A percentile compares a stretch with the other conserved stretches of the same genome.
These are phyloP conservation scores for Strongylocentrotus purpuratus DNA, from an alignment of 35 echinoderm and acorn worm genomes.

Conservation along the genomic window DNA sequence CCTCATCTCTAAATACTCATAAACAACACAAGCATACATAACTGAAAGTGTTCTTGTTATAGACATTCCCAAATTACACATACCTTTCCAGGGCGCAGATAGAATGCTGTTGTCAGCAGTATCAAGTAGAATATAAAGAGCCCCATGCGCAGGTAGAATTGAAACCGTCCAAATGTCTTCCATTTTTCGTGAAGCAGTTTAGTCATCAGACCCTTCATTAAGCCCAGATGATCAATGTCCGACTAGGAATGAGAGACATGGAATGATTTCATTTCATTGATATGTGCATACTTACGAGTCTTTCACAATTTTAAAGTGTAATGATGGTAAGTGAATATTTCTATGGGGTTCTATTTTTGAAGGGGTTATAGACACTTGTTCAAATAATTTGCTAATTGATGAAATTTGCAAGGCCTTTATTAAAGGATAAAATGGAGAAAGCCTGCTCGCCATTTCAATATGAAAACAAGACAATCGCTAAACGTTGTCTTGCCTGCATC, in stretches of 20 bases:
- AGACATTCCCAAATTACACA: not conserved
- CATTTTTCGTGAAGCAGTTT: constrained; percentile 92
- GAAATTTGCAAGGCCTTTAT: not conserved
- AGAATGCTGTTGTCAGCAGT: constrained; percentile 72
- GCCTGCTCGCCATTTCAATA: not conserved
- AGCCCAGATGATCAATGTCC: constrained; percentile 56
- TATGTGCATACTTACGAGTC: not conserved
- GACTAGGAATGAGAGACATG: constrained; percentile 38
- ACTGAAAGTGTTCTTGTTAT: not conserved
- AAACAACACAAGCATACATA: not conserved
- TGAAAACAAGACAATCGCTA: no score
- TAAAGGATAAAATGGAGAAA: not conserved
- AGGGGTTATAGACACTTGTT: not conserved
- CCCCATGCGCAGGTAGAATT: constrained; percentile 70
- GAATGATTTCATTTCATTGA: not conserved
- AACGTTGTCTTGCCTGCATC: no score
- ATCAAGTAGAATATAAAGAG: constrained; percentile 70
- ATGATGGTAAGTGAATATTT: not conserved
- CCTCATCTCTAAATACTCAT: no score
- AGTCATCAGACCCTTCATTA: constrained; percentile 81
- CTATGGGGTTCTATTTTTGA: not conserved
- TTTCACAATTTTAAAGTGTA: not conserved
- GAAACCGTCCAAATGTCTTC: constrained; percentile 82
- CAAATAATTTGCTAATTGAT: not conserved
- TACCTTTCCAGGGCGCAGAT: constrained; percentile 87